Conservation (phyloP, 2,113 vertebrate genomes). For the Aldabrachelys gigantea region DNA sequence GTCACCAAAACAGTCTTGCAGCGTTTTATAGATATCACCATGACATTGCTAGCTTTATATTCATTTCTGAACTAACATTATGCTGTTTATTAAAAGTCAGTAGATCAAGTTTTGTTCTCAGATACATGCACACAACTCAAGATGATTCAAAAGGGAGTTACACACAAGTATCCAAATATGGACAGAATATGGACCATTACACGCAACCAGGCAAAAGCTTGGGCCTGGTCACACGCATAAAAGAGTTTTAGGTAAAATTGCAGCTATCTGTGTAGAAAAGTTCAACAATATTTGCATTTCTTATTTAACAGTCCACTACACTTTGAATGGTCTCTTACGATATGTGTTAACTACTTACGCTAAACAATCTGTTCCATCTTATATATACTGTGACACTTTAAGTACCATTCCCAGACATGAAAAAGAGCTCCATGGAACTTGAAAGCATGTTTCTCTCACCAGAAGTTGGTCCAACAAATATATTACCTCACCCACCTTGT, state of each 20-base stretch:
- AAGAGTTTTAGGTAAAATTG: background rate
- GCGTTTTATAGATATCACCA: background rate
- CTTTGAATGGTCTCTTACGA: background rate
- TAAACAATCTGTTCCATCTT: background rate
- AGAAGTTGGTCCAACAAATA: background rate
- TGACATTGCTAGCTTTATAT: background rate
- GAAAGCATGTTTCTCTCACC: background rate
- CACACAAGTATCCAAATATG: background rate
- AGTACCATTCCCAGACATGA: background rate
- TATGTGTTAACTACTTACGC: background rate
- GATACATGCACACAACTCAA: background rate
- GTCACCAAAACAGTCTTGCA: conserved; percentile 13
- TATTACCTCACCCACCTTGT: background rate
- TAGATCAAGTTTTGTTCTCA: background rate
- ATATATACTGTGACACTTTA: background rate
- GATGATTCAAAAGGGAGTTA: background rate
- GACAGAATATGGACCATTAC: background rate
- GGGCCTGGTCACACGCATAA: background rate
- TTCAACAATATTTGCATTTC: background rate
- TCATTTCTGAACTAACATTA: conserved; percentile 3
- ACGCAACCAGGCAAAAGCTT: background rate
- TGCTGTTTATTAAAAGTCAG: background rate
- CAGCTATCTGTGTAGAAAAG: background rate
- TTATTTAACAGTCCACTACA: background rate
- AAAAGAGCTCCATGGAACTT: background rate